Percentiles rank a stretch among this genome's conserved stretches.
These are phyloP conservation scores for Illadopsis cleaveri DNA, from an alignment of 2,113 vertebrate genomes.

Conservation along the genomic window DNA sequence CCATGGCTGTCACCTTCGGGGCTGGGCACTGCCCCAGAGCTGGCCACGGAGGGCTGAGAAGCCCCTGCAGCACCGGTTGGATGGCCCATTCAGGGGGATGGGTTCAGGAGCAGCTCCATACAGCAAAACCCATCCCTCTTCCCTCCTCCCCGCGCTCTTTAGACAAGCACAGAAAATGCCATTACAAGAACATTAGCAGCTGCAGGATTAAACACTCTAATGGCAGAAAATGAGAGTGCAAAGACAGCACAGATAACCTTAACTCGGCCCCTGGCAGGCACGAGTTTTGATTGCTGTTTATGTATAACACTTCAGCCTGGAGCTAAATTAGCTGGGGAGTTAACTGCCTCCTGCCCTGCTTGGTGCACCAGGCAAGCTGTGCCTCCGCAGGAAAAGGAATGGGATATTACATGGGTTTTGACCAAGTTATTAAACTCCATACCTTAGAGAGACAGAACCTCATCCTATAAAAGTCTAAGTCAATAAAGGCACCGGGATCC, in stretches of 20 bases:
- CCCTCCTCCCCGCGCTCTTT: neutral
- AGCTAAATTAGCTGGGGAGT: constrained; percentile 55
- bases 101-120: accelerated
- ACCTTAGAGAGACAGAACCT: constrained; percentile 57
- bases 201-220: constrained; percentile 52
- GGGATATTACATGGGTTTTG: constrained; percentile 20
- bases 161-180: constrained; percentile 43
- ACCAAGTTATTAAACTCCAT: constrained; percentile 64
- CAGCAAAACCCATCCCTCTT: neutral
- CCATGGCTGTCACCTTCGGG: neutral
- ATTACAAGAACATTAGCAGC: constrained; percentile 52
- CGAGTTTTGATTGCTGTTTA: constrained; percentile 60
- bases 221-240: constrained; percentile 55
- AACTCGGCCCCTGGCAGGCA: constrained; percentile 36
- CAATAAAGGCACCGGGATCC: constrained; percentile 50
- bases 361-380: constrained; percentile 26
- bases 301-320: constrained; percentile 28
- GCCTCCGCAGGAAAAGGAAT: constrained; percentile 21
- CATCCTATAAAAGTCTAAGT: constrained; percentile 57
- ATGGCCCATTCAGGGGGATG: neutral
- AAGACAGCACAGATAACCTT: constrained; percentile 59
- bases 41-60: accelerated
- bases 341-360: constrained; percentile 60
- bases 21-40: neutral
- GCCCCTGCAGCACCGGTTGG: neutral